Conservation (phyloP, 2,797 vertebrate species). For the Sphaeramia orbicularis region DNA sequence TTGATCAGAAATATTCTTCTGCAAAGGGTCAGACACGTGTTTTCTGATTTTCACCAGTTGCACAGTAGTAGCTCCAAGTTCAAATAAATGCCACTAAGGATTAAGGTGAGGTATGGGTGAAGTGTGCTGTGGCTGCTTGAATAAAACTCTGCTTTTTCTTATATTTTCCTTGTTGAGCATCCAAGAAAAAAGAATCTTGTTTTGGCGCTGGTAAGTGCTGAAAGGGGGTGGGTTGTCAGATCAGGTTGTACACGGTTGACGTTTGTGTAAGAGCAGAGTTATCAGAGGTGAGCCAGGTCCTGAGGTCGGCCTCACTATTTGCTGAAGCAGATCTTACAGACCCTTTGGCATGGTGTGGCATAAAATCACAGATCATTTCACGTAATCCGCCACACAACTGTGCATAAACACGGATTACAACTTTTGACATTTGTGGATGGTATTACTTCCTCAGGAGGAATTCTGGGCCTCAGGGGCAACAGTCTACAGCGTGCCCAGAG, state of each 20-base stretch:
- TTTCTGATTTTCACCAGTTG: conserved; percentile 36
- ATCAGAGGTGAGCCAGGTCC: conserved; percentile 42
- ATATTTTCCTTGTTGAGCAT: conserved; percentile 49
- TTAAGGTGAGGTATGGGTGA: conserved; percentile 11
- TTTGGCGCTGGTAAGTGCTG: conserved; percentile 46
- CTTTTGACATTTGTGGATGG: conserved; percentile 2
- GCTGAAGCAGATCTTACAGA: conserved; percentile 22
- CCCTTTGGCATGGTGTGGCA: conserved; percentile 5
- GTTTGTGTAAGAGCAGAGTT: conserved; percentile 42
- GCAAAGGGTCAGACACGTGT: conserved; percentile 16
- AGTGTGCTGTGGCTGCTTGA: conserved; percentile 13
- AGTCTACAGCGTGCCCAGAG: not conserved
- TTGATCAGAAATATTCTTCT: conserved; percentile 6
- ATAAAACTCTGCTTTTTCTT: conserved; percentile 36
- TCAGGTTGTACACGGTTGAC: conserved; percentile 23
- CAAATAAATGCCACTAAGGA: conserved; percentile 21
- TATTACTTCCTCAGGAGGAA: not conserved
- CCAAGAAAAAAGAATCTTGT: conserved; percentile 43
- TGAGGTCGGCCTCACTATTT: conserved; percentile 24
- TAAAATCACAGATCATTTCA: not conserved
- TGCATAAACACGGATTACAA: not conserved
- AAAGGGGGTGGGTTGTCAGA: conserved; percentile 35
- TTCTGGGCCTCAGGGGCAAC: not conserved
- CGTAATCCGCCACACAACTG: not conserved
- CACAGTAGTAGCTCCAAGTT: conserved; percentile 29